A percentile compares a stretch with the other conserved stretches of the same genome.
These are phyloP conservation scores for Gulo gulo DNA, from an alignment of 2,113 vertebrate species.

Conservation along the genomic window DNA sequence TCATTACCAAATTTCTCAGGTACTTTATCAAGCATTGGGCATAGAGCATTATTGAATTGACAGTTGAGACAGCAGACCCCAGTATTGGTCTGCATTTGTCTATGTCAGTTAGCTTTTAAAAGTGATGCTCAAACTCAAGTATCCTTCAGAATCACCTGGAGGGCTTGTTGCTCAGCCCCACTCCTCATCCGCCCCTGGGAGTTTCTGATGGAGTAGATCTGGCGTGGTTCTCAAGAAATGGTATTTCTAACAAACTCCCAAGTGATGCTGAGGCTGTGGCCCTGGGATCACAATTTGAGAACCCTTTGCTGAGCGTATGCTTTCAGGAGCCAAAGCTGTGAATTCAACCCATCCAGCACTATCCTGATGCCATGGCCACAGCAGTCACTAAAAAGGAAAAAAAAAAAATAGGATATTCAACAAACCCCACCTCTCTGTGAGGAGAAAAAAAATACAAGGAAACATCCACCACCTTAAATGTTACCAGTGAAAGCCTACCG, in stretches of 20 bases:
- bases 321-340: not conserved
- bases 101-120: not conserved
- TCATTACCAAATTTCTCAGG: not conserved
- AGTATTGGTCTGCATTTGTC: not conserved
- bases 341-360: not conserved
- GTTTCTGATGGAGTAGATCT: not conserved
- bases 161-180: not conserved
- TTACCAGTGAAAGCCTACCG: too few species aligned
- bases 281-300: not conserved
- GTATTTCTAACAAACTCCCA: not conserved
- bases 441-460: not conserved
- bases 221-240: not conserved
- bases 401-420: not conserved
- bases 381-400: not conserved
- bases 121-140: too few species aligned
- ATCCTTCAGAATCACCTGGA: not conserved
- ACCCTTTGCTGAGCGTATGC: too few species aligned
- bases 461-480: not conserved
- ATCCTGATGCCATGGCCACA: not conserved
- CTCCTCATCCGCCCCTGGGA: too few species aligned
- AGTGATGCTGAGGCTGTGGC: not conserved
- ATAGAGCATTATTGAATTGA: not conserved
- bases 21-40: not conserved
- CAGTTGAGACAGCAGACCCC: not conserved
- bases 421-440: not conserved